phyloP scores from a whole-genome alignment of 2,113 vertebrate genomes.

The Physeter macrocephalus region DNA sequence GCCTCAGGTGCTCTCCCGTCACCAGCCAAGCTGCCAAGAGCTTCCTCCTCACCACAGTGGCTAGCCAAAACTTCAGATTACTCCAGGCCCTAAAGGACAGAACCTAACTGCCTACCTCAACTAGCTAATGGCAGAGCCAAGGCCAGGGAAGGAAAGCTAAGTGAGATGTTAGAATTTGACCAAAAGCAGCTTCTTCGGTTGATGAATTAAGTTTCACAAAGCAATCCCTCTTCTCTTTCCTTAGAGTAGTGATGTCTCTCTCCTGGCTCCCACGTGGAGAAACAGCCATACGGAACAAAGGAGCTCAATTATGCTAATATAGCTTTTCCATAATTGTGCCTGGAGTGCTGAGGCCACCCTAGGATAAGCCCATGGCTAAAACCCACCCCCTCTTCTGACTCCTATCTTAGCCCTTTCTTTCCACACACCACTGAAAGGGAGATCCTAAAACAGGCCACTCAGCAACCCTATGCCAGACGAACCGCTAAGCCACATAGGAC shows the following conservation, averaged over 20 bases:
- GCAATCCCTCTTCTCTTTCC: not conserved
- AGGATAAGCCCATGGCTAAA: not conserved
- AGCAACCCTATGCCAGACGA: not conserved
- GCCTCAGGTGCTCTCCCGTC: not conserved
- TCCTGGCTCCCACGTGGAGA: not conserved
- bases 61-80: not conserved
- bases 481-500: not conserved
- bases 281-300: not conserved
- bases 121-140: not conserved
- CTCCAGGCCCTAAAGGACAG: not conserved
- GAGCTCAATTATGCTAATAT: not conserved
- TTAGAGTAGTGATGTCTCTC: not conserved
- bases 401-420: not conserved
- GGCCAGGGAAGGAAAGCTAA: not conserved
- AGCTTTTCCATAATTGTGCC: not conserved
- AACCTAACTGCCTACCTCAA: not conserved
- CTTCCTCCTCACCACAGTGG: not conserved
- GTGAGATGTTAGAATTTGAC: not conserved
- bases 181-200: not conserved
- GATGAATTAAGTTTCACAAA: not conserved
- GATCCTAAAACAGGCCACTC: not conserved
- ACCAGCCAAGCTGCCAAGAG: not conserved
- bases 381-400: not conserved
- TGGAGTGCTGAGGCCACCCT: not conserved
- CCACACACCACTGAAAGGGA: not conserved